phyloP scores from a whole-genome alignment of 2,888 invertebrate genomes.

The Crioceris asparagi region DNA sequence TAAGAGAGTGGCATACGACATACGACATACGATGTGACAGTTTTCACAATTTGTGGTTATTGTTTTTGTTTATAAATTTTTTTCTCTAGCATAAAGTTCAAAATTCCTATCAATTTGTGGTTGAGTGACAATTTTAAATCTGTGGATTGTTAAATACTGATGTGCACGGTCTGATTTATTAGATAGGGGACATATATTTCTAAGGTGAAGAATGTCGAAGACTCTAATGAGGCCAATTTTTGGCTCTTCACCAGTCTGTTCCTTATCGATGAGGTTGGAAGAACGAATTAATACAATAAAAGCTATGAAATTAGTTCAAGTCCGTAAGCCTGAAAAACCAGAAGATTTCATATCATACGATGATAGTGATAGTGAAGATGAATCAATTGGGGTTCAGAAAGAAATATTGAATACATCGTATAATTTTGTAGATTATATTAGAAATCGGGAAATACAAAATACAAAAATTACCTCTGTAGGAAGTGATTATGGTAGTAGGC shows the following conservation, averaged over 20 bases:
- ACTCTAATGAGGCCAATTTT: slow-evolving; percentile 60
- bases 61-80: no score
- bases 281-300: slow-evolving; percentile 60
- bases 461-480: slow-evolving; percentile 62
- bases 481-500: slow-evolving; percentile 72
- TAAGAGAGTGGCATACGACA: no score
- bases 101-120: no score
- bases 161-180: no score
- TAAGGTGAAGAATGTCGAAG: slow-evolving; percentile 54
- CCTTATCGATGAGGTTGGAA: slow-evolving; percentile 57
- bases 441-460: slow-evolving; percentile 63
- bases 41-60: no score
- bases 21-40: no score
- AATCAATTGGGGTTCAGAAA: slow-evolving; percentile 60
- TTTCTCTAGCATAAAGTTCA: no score
- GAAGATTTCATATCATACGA: slow-evolving; percentile 87
- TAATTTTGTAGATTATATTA: slow-evolving; percentile 77
- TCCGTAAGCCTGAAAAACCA: slow-evolving; percentile 74
- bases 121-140: no score
- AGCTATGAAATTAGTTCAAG: slow-evolving; percentile 57
- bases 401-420: slow-evolving; percentile 68
- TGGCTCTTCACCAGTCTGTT: slow-evolving; percentile 70
- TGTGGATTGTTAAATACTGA: no score
- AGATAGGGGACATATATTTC: background rate
- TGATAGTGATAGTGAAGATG: slow-evolving; percentile 79